These are phyloP conservation scores for Unio delphinus DNA, from an alignment of 2,888 invertebrate species.

Conservation along the genomic window DNA sequence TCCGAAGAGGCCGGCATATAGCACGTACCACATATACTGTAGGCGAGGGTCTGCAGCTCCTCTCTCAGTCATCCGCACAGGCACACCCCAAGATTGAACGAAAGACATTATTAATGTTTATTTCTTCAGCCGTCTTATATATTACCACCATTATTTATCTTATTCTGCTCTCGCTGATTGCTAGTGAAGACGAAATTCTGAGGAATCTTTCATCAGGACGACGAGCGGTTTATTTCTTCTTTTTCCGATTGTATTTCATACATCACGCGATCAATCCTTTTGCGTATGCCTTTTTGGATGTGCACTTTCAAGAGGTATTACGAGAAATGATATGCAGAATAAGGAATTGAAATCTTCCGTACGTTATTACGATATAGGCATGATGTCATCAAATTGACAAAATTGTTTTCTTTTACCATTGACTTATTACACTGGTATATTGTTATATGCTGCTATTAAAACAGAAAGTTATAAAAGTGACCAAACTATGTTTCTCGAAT, in stretches of 20 bases:
- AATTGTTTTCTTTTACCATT: too few species aligned
- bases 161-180: conserved; percentile 23
- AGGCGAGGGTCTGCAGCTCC: too few species aligned
- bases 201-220: conserved; percentile 4
- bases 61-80: not conserved
- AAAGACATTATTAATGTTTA: conserved; percentile 26
- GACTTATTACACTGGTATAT: too few species aligned
- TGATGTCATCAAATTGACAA: too few species aligned
- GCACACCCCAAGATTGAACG: conserved; percentile 5
- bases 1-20: not conserved
- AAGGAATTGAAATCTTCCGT: too few species aligned
- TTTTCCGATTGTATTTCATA: conserved; percentile 31
- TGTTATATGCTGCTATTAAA: too few species aligned
- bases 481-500: too few species aligned
- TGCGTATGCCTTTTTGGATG: conserved; percentile 27
- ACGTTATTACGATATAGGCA: too few species aligned
- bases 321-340: not conserved
- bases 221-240: conserved; percentile 25
- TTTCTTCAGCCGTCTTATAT: conserved; percentile 21
- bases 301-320: conserved; percentile 19
- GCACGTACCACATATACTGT: too few species aligned
- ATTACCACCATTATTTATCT: conserved; percentile 24
- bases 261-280: conserved; percentile 30
- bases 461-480: too few species aligned
- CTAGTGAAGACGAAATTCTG: conserved; percentile 15